These are phyloP conservation scores for Propithecus coquereli DNA, from an alignment of 2,113 vertebrate genomes.

Conservation along the genomic window DNA sequence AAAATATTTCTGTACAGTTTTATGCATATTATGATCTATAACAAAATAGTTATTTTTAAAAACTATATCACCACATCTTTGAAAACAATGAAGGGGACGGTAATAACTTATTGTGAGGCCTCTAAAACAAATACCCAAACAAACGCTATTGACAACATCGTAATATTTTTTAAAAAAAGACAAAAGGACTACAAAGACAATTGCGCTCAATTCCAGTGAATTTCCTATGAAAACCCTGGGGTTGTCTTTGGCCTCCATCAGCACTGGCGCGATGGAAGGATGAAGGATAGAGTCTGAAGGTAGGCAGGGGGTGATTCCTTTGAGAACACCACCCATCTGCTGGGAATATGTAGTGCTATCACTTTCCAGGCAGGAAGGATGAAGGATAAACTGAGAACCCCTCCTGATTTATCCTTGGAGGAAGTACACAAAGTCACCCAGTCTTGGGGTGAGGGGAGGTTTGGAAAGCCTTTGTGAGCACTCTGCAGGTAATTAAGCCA, in stretches of 20 bases:
- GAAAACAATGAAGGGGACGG: conserved; percentile 74
- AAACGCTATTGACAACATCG: conserved; percentile 47
- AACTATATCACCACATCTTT: conserved; percentile 84
- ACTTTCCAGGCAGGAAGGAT: conserved; percentile 55
- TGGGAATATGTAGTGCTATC: conserved; percentile 53
- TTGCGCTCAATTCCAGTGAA: conserved; percentile 65
- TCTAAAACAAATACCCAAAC: conserved; percentile 77
- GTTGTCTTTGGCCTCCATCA: conserved; percentile 75
- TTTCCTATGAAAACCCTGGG: conserved; percentile 75
- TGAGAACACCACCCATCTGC: conserved; percentile 69
- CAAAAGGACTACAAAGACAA: conserved; percentile 74
- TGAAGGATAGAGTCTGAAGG: conserved; percentile 12
- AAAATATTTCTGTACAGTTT: conserved; percentile 89
- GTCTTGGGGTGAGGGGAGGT: conserved; percentile 32
- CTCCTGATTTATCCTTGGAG: conserved; percentile 47
- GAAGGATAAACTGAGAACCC: neutral
- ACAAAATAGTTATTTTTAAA: conserved; percentile 87
- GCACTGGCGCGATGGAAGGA: neutral
- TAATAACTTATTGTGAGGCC: conserved; percentile 81
- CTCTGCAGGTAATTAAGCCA: conserved; percentile 44
- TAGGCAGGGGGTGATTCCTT: neutral
- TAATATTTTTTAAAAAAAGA: conserved; percentile 20
- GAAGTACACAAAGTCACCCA: neutral
- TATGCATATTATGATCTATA: conserved; percentile 87
- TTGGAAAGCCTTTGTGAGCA: neutral